phyloP scores from a whole-genome alignment of 2,113 vertebrate species.

The Promerops cafer region DNA sequence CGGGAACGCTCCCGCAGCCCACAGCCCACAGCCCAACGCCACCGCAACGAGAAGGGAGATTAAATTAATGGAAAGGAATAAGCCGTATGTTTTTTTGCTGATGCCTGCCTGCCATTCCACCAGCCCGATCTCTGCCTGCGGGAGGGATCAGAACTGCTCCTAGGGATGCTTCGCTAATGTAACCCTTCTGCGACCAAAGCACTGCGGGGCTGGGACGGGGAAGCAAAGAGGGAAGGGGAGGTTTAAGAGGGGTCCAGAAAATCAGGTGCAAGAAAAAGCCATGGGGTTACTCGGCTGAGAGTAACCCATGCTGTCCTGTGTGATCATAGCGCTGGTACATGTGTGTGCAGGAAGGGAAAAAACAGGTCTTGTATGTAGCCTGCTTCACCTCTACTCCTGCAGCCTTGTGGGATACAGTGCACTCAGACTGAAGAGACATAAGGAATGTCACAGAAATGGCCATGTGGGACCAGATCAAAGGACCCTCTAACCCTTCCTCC shows the following conservation, averaged over 20 bases:
- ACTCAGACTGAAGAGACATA: background rate
- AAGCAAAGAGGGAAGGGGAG: background rate
- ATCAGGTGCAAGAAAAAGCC: background rate
- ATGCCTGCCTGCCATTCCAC: background rate
- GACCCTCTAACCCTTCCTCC: background rate
- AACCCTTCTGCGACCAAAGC: background rate
- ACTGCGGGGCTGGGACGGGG: background rate
- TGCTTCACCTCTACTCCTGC: background rate
- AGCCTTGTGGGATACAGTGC: background rate
- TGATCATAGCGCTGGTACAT: fast-evolving
- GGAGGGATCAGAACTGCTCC: background rate
- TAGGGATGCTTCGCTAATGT: background rate
- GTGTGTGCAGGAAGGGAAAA: too few species aligned
- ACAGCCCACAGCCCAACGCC: background rate
- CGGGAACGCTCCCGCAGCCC: slow-evolving; percentile 35
- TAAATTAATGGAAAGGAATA: background rate
- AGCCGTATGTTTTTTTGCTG: background rate
- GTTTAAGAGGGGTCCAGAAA: background rate
- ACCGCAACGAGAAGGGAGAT: background rate
- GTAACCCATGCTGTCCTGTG: background rate
- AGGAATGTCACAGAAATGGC: background rate
- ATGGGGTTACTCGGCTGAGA: background rate
- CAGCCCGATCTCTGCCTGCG: background rate
- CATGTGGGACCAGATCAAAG: background rate
- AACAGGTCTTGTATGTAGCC: fast-evolving